phyloP scores from a whole-genome alignment of 2,113 vertebrate genomes.

The Spermophilus dauricus region DNA sequence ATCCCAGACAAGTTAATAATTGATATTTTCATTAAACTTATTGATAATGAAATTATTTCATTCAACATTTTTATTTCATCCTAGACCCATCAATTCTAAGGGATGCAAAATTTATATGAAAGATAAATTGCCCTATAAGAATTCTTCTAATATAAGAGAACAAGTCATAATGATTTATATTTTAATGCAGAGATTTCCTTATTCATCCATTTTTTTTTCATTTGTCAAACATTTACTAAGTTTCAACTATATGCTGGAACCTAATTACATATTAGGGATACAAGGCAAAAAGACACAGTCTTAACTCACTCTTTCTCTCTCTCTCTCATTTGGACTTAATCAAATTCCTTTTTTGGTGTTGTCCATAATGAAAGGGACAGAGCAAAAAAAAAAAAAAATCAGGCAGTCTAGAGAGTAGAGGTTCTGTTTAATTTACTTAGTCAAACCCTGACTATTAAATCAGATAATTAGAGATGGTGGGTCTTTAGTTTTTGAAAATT shows the following conservation, averaged over 20 bases:
- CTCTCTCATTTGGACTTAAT: not conserved
- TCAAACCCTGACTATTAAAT: not conserved
- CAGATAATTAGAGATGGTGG: not conserved
- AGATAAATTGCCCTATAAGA: constrained; percentile 52
- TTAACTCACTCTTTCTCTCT: not conserved
- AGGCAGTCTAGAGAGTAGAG: not conserved
- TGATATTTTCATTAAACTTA: constrained; percentile 58
- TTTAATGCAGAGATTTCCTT: not conserved
- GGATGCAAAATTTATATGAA: constrained; percentile 67
- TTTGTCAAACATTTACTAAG: constrained; percentile 55
- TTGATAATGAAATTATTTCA: constrained; percentile 60
- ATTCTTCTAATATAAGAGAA: constrained; percentile 44
- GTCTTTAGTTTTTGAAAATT: not conserved
- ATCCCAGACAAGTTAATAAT: constrained; percentile 48
- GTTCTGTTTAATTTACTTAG: not conserved
- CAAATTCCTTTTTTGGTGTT: not conserved
- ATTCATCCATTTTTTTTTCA: not conserved
- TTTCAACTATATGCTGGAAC: not conserved
- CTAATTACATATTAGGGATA: not conserved
- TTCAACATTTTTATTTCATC: constrained; percentile 65
- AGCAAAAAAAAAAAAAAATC: not conserved
- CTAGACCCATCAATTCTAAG: constrained; percentile 48
- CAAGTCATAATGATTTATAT: constrained; percentile 57
- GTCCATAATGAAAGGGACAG: not conserved
- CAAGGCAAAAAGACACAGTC: not conserved